Evolutionary conservation across 2,888 invertebrate species (phyloP), one percentile per base, ranked within the genome.

Genomic region (Machimus atricapillus): DNA sequence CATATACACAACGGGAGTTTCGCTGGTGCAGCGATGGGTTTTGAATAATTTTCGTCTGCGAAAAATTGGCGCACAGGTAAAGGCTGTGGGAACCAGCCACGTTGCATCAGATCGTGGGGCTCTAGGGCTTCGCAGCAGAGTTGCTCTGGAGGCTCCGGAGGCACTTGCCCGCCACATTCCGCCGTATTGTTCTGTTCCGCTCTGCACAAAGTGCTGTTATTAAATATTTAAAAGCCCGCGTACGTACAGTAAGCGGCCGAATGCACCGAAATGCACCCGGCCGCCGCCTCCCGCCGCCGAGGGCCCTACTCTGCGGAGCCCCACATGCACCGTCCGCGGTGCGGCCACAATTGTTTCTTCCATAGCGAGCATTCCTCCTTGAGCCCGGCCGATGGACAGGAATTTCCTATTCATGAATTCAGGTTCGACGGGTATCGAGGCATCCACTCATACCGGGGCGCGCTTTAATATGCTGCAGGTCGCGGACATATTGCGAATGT

Each of bases 361-460:
- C 52, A n/a, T n/a, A 83, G 19, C 43, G 23, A 58, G 37, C 58
- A 83, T 83, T 66, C 83, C 83, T 83, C 83, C 83, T 66, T 83
- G 66, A 66, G 73, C 40, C 40, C 23, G 34, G 66, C 83, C 83
- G 73, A 83, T 73, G 73, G 73, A 40, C 83, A 83, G 52, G 83
- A 83, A 83, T 83, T 83, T 83, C 43, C 83, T 83, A 83, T 83
- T 83, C 83, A 83, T 83, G 83, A 83, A 83, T 83, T 83, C 83
- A 66, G 83, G 83, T 83, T 83, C 19, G 83, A 83, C 83, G 66
- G 40, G 83, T 83, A 46, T 46, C 43, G 43, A 14, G 12, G 43
- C 12, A 46, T 46, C 43, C 16, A 83, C 83, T 83, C 83, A 83
- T 83, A 83, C 73, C 40, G n/a, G 83, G 23, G 23, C 9, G 83